Base-by-base conservation (phyloP, 2,113 vertebrate species). In the Trinectes maculatus region DNA sequence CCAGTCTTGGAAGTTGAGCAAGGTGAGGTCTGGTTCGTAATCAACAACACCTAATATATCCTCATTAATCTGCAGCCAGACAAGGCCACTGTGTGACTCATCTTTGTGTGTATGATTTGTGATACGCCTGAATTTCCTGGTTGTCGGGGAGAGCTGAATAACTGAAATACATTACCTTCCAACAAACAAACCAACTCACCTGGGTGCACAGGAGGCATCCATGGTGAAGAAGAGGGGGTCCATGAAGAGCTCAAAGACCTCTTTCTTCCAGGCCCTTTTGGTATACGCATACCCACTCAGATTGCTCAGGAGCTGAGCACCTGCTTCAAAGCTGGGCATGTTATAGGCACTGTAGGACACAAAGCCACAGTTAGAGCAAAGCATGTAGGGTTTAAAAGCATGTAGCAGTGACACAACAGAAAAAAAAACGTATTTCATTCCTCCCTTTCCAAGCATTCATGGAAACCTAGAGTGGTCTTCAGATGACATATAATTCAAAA, bases 261-360 rank as follows among this genome's bases (percentile, higher is more conserved):
- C 98, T 71, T 98, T 99, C 78, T 90, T 98, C 98, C 98, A 99
- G 44, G 98, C 95, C 24, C 98, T 84, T 66, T 98, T 99, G 18
- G 96, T 98, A 26, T 98, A 99, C 57, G 97, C 96, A 0, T 99
- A 99, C n/a, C 98, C 96, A 24, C 96, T 99, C 46, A 99, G 91
- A 39, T 92, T 95, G 89, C 95, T 96, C 70, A 99, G 93, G 61
- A 99, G 92, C 90, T 96, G 96, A 54, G 96, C 89, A 0, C 95
- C 89, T 0, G 96, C 96, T 68, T 94, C 94, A 77, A 99, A 99
- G 89, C 98, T 99, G 60, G 97, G 97, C 37, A 93, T 67, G 13
- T 99, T 99, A 91, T 98, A 97, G 82, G 93, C 86, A 91, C 98
- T 99, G 19, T 5, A 53, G 24, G 13, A 36, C 6, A 58, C 29